These are phyloP conservation scores for Aleiodes sp. DNA, from an alignment of 1,140 invertebrate species.

Conservation along the genomic window DNA sequence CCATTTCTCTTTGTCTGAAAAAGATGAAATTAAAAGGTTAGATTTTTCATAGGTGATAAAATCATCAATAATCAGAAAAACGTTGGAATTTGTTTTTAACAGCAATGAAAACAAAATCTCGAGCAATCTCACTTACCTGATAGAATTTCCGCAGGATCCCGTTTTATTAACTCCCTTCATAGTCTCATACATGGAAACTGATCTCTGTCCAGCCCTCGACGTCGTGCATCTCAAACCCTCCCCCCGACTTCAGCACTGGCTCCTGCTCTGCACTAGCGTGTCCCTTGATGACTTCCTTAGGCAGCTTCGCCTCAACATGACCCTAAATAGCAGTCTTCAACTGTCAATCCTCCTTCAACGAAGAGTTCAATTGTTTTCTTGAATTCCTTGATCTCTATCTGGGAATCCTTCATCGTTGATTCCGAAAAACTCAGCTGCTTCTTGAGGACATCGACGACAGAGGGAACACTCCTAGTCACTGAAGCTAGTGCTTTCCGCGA, in stretches of 20 bases:
- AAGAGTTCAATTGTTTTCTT: slow-evolving; percentile 73
- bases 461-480: slow-evolving; percentile 53
- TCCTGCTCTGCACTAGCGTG: slow-evolving; percentile 54
- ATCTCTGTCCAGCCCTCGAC: slow-evolving; percentile 70
- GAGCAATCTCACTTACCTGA: slow-evolving; percentile 73
- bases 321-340: slow-evolving; percentile 68
- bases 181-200: slow-evolving; percentile 87
- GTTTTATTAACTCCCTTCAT: slow-evolving; percentile 74
- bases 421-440: slow-evolving; percentile 61
- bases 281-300: slow-evolving; percentile 56
- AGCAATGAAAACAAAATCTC: too few species aligned
- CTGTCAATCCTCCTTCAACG: slow-evolving; percentile 75
- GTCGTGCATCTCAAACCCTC: slow-evolving; percentile 54
- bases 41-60: too few species aligned
- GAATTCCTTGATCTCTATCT: slow-evolving; percentile 69
- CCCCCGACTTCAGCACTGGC: slow-evolving; percentile 53
- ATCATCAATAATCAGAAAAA: too few species aligned
- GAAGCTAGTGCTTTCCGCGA: slow-evolving; percentile 53
- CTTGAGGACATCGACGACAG: slow-evolving; percentile 58
- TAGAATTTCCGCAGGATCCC: slow-evolving; percentile 72
- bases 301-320: slow-evolving; percentile 40
- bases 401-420: slow-evolving; percentile 68
- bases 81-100: too few species aligned
- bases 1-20: too few species aligned
- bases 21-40: too few species aligned